phyloP scores from a whole-genome alignment of 2,888 invertebrate species.

The Pseudanteris insignis region DNA sequence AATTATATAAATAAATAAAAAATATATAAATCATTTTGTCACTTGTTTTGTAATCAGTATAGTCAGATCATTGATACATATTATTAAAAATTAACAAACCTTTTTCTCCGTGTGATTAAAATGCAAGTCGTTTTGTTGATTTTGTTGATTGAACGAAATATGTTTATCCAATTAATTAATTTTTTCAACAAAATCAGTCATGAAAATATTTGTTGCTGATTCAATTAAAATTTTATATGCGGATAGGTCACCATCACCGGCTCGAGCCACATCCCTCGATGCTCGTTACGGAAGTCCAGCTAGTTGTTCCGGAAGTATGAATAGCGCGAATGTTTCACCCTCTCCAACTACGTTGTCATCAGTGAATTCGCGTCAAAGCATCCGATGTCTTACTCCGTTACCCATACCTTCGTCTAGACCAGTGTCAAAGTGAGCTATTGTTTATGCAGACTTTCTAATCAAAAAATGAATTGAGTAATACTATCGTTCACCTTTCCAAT shows the following conservation, averaged over 20 bases:
- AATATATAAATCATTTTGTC: too few species aligned
- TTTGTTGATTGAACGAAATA: too few species aligned
- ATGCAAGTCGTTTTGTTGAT: too few species aligned
- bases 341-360: constrained; percentile 80
- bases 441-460: too few species aligned
- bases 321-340: constrained; percentile 28
- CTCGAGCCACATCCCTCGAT: constrained; percentile 80
- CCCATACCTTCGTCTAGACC: constrained; percentile 75
- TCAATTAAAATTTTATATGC: not conserved
- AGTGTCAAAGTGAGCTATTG: constrained; percentile 61
- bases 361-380: constrained; percentile 57
- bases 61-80: too few species aligned
- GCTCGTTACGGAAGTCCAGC: constrained; percentile 74
- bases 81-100: too few species aligned
- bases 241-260: constrained; percentile 78
- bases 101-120: too few species aligned
- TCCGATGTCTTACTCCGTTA: constrained; percentile 79
- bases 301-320: constrained; percentile 64
- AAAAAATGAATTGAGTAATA: too few species aligned
- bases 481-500: too few species aligned
- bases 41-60: too few species aligned
- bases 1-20: too few species aligned
- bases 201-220: not conserved
- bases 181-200: not conserved
- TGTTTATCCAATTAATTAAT: not conserved